Evolutionary conservation across 2,888 invertebrate species (phyloP).

Genomic region (Melanostoma mellinum): DNA sequence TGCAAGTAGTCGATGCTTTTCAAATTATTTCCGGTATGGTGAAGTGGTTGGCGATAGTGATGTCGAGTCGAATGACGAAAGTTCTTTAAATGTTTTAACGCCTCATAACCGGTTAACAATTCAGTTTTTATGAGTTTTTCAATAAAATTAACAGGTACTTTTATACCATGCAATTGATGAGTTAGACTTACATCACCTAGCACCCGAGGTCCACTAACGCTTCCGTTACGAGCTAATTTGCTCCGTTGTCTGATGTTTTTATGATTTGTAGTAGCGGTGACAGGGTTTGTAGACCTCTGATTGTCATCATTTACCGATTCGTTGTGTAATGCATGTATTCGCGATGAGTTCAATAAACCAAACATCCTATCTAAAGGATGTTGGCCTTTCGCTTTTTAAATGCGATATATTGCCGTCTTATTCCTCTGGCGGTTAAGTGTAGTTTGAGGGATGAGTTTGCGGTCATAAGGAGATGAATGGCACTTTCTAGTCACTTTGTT

Average conservation of each 20-base stretch:
- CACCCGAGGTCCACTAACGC: slow-evolving; percentile 17
- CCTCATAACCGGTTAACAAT: slow-evolving; percentile 78
- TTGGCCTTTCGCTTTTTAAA: slow-evolving; percentile 17
- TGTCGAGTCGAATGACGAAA: slow-evolving; percentile 67
- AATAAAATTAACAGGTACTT: slow-evolving; percentile 79
- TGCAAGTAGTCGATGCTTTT: slow-evolving; percentile 77
- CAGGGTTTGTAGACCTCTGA: slow-evolving; percentile 57
- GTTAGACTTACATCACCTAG: slow-evolving; percentile 22
- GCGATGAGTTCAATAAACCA: slow-evolving; percentile 79
- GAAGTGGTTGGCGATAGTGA: slow-evolving; percentile 48
- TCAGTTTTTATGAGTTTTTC: slow-evolving; percentile 80
- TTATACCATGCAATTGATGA: slow-evolving; percentile 74
- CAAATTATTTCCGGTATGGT: slow-evolving; percentile 74
- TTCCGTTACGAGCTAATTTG: slow-evolving; percentile 52
- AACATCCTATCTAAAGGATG: slow-evolving; percentile 77
- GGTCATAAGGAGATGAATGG: background rate
- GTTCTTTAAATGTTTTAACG: slow-evolving; percentile 76
- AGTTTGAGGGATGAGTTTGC: no score
- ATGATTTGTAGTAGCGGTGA: slow-evolving; percentile 69
- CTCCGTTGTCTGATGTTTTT: slow-evolving; percentile 53
- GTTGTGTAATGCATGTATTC: slow-evolving; percentile 79
- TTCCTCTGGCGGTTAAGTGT: background rate
- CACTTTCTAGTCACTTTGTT: background rate
- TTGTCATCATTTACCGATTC: slow-evolving; percentile 56
- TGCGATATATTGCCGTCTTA: slow-evolving; percentile 31